phyloP scores from a whole-genome alignment of 1,140 invertebrate genomes.

The Dendrolimus kikuchii region DNA sequence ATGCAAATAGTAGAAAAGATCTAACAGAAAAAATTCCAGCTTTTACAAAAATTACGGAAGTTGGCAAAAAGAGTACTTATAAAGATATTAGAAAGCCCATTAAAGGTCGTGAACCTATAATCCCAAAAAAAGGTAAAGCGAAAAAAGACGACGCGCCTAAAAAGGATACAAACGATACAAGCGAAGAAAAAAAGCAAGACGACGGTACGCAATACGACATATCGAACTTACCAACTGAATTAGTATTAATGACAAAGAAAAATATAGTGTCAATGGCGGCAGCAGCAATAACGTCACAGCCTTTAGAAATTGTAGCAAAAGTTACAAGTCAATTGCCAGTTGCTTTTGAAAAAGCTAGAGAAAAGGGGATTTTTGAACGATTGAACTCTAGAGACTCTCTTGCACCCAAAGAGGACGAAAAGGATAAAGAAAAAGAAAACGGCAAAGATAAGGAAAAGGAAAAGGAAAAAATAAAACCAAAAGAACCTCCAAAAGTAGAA shows the following conservation, averaged over 20 bases:
- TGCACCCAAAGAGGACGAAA: conserved; percentile 42
- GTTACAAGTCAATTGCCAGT: conserved; percentile 67
- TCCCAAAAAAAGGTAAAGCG: conserved; percentile 15
- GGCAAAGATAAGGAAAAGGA: conserved; percentile 7
- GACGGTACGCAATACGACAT: conserved; percentile 68
- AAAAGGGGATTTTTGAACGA: conserved; percentile 65
- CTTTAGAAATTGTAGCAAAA: conserved; percentile 65
- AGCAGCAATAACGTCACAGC: conserved; percentile 69
- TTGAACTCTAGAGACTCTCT: conserved; percentile 67
- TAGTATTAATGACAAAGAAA: conserved; percentile 65
- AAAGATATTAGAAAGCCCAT: conserved; percentile 15
- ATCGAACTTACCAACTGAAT: conserved; percentile 55
- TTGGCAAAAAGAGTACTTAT: conserved; percentile 22
- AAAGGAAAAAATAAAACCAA: conserved; percentile 13
- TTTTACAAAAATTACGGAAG: conserved; percentile 41
- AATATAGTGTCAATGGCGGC: conserved; percentile 72
- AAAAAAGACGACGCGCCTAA: conserved; percentile 22
- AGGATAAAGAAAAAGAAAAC: conserved; percentile 17
- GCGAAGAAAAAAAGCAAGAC: conserved; percentile 52
- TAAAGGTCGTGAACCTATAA: conserved; percentile 24
- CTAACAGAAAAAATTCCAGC: conserved; percentile 46
- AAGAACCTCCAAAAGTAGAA: conserved; percentile 5
- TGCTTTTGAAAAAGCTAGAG: conserved; percentile 66
- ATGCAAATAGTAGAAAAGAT: conserved; percentile 55
- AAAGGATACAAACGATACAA: conserved; percentile 27